Percentiles rank a stretch among this genome's conserved stretches.
These are phyloP conservation scores for Hozukius guyotensis DNA, from an alignment of 2,797 vertebrate species.

Conservation along the genomic window DNA sequence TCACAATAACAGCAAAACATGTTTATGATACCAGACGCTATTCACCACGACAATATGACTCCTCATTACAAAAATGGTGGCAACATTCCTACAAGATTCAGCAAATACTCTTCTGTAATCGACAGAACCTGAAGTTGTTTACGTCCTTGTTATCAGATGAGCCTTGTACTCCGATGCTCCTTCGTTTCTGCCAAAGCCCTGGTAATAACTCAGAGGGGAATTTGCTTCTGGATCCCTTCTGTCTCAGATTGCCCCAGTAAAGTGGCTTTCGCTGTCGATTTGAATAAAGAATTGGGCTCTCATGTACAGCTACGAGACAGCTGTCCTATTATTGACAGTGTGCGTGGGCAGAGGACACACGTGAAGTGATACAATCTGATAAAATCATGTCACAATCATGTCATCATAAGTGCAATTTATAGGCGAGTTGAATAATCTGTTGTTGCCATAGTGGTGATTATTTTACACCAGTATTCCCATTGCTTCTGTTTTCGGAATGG, in stretches of 20 bases:
- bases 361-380: constrained; percentile 40
- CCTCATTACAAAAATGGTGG: constrained; percentile 6
- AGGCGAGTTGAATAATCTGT: constrained; percentile 3
- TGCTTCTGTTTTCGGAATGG: constrained; percentile 48
- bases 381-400: constrained; percentile 30
- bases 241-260: constrained; percentile 47
- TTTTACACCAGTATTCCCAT: constrained; percentile 20
- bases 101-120: constrained; percentile 6
- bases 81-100: constrained; percentile 6
- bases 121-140: constrained; percentile 44
- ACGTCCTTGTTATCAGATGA: constrained; percentile 44
- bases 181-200: constrained; percentile 38
- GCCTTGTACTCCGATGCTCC: constrained; percentile 2
- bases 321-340: constrained; percentile 46
- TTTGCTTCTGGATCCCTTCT: constrained; percentile 37
- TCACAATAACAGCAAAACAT: constrained; percentile 5
- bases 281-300: constrained; percentile 53
- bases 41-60: neutral
- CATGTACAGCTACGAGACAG: constrained; percentile 35
- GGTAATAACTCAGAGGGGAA: constrained; percentile 39
- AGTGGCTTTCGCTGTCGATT: constrained; percentile 53
- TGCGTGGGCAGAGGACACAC: constrained; percentile 5
- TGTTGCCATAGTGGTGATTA: constrained; percentile 12
- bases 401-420: constrained; percentile 28
- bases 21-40: neutral